A percentile compares a stretch with the other conserved stretches of the same genome.
These are phyloP conservation scores for Nyctibius bracteatus DNA, from an alignment of 2,113 vertebrate genomes.

Conservation along the genomic window DNA sequence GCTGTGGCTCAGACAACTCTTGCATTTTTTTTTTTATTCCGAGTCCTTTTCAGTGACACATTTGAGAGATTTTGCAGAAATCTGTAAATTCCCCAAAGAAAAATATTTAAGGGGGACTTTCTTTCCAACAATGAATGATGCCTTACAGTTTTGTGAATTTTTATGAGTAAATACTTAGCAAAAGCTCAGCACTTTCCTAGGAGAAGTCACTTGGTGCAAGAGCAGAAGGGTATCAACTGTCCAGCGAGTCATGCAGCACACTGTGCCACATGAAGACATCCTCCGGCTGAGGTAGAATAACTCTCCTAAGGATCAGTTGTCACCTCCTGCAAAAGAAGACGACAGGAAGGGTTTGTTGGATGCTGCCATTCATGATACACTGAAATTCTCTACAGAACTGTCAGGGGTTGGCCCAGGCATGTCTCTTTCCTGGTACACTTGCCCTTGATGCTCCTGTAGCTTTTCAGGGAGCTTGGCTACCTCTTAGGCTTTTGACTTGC, in stretches of 20 bases:
- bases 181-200: neutral
- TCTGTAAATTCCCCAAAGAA: neutral
- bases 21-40: neutral
- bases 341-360: neutral
- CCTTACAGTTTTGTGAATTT: neutral
- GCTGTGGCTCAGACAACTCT: neutral
- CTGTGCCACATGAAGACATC: accelerated
- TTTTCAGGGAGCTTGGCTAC: neutral
- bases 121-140: neutral
- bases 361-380: neutral
- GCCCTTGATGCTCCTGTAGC: neutral
- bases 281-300: neutral
- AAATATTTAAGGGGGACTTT: neutral
- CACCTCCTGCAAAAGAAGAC: neutral
- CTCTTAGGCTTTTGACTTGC: neutral
- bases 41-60: neutral
- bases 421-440: neutral
- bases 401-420: neutral
- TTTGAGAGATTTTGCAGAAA: neutral
- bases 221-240: neutral
- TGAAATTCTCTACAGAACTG: neutral
- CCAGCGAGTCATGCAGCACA: neutral
- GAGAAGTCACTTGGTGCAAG: neutral
- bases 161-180: neutral
- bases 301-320: neutral